Conservation (phyloP, 2,888 invertebrate genomes). For the Parapristionchus giblindavisi region DNA sequence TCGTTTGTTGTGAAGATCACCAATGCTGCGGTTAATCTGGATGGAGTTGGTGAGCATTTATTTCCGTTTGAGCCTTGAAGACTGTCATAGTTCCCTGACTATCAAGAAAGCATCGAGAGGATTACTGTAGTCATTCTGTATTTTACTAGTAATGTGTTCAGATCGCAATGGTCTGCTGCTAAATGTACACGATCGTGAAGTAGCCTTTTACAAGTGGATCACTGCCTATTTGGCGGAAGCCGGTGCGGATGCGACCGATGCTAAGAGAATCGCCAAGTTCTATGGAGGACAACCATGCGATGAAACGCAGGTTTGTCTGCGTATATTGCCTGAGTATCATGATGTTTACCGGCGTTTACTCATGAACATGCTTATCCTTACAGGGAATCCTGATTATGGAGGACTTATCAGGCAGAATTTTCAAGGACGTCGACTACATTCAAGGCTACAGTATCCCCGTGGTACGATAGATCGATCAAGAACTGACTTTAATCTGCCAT, state of each 20-base stretch:
- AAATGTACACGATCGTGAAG: slow-evolving; percentile 34
- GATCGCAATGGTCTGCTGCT: slow-evolving; percentile 10
- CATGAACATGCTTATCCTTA: not conserved
- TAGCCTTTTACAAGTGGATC: slow-evolving; percentile 24
- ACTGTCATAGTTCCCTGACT: too few species aligned
- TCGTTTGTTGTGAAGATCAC: slow-evolving; percentile 25
- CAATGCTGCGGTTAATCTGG: not conserved
- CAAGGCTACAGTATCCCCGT: slow-evolving; percentile 17
- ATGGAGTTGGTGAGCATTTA: slow-evolving; percentile 2
- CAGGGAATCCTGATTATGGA: slow-evolving; percentile 35
- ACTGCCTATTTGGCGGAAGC: slow-evolving; percentile 16
- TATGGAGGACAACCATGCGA: slow-evolving; percentile 23
- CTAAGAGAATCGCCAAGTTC: not conserved
- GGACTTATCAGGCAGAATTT: slow-evolving; percentile 18
- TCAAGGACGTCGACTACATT: slow-evolving; percentile 1
- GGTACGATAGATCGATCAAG: too few species aligned
- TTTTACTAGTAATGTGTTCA: slow-evolving; percentile 9
- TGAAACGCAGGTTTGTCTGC: not conserved
- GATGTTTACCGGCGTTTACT: not conserved
- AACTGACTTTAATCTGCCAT: too few species aligned
- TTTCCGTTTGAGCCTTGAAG: too few species aligned
- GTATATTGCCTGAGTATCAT: not conserved
- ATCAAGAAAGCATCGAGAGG: too few species aligned
- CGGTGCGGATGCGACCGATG: slow-evolving; percentile 16
- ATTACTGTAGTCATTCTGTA: not conserved